Percentiles rank a stretch among this genome's conserved stretches.
phyloP scores from a whole-genome alignment of 2,888 invertebrate genomes.

The Netelia fuscicornis region DNA sequence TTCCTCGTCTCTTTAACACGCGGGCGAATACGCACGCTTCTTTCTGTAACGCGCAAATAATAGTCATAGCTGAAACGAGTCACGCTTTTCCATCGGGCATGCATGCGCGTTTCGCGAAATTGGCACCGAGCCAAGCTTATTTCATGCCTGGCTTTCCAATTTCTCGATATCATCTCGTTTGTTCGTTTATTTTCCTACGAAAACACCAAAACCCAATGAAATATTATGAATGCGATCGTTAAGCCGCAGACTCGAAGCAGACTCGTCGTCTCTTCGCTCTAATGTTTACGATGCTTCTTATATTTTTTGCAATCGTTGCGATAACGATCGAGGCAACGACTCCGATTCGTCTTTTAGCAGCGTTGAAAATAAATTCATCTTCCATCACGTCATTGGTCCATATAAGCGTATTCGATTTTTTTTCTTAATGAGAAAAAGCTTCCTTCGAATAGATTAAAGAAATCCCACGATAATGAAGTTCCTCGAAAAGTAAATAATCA shows the following conservation, averaged over 20 bases:
- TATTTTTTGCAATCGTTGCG: slow-evolving; percentile 3
- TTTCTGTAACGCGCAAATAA: slow-evolving; percentile 6
- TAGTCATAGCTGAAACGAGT: not conserved
- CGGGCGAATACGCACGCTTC: not conserved
- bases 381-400: slow-evolving; percentile 19
- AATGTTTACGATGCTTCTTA: not conserved
- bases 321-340: slow-evolving; percentile 1
- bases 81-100: slow-evolving; percentile 27
- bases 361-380: slow-evolving; percentile 18
- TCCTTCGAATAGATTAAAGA: not conserved
- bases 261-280: not conserved
- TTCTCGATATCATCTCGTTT: slow-evolving; percentile 32
- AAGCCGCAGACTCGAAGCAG: not conserved
- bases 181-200: not conserved
- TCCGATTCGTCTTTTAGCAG: not conserved
- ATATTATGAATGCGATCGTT: slow-evolving; percentile 25
- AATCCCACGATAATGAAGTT: no score
- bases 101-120: slow-evolving; percentile 9
- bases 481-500: no score
- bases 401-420: not conserved
- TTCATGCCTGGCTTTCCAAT: slow-evolving; percentile 33
- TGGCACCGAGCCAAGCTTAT: slow-evolving; percentile 60
- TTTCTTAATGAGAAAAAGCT: not conserved
- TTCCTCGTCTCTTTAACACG: slow-evolving; percentile 60
- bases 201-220: slow-evolving; percentile 16